Percentiles rank a stretch among this genome's conserved stretches.
Evolutionary conservation across 2,113 vertebrate species (phyloP).

Genomic region (Gymnorhina tibicen): DNA sequence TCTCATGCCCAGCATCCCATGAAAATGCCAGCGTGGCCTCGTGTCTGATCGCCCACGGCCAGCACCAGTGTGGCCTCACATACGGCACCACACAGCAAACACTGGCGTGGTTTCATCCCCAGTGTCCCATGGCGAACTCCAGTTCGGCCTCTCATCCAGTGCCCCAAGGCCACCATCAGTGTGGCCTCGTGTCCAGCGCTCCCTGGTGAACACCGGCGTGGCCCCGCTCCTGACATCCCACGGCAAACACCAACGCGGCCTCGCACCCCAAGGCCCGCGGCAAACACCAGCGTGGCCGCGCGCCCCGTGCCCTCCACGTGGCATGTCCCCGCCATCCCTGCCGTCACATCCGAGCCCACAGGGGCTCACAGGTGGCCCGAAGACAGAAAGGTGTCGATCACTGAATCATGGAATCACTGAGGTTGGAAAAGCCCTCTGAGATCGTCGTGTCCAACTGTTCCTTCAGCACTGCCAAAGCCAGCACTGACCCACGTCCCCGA

Average conservation of each 20-base stretch:
- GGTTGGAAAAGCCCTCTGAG: not conserved
- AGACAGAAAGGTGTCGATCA: not conserved
- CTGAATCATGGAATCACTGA: not conserved
- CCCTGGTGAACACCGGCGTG: not conserved
- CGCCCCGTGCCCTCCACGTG: not conserved
- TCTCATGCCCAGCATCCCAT: fast-evolving
- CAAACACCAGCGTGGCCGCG: fast-evolving
- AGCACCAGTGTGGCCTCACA: not conserved
- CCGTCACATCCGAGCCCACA: not conserved
- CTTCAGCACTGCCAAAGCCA: not conserved
- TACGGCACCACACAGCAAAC: not conserved
- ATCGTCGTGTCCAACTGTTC: fast-evolving
- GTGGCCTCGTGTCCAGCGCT: fast-evolving
- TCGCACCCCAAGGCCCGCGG: fast-evolving
- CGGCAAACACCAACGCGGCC: fast-evolving
- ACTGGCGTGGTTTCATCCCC: fast-evolving
- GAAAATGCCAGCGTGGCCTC: not conserved
- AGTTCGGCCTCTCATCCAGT: not conserved
- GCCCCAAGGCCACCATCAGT: fast-evolving
- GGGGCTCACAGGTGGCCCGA: not conserved
- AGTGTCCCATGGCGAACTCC: fast-evolving
- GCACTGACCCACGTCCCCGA: fast-evolving
- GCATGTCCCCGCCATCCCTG: not conserved
- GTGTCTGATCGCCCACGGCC: not conserved
- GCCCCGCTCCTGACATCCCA: not conserved